phyloP scores from a whole-genome alignment of 2,113 vertebrate genomes.

The Cephalopholis sonnerati region DNA sequence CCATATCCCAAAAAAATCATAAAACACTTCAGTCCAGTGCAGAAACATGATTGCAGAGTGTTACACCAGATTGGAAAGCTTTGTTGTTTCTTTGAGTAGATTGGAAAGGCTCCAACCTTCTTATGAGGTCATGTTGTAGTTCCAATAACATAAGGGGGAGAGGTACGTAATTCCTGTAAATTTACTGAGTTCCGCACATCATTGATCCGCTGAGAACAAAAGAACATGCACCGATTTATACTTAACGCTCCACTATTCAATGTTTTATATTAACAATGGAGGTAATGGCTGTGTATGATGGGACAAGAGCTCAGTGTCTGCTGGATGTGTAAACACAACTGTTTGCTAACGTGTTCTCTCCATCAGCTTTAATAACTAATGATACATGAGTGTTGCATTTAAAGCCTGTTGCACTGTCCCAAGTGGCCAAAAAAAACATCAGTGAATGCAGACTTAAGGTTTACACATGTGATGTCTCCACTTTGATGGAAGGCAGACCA shows the following conservation, averaged over 20 bases:
- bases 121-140: not conserved
- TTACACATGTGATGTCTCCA: not conserved
- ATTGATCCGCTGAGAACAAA: not conserved
- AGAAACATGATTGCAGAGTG: conserved; percentile 3
- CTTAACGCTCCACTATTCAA: not conserved
- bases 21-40: conserved; percentile 7
- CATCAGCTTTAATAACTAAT: not conserved
- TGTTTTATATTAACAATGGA: not conserved
- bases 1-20: not conserved
- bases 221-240: not conserved
- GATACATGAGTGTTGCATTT: too few relatives aligned
- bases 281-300: not conserved
- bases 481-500: not conserved
- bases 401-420: not conserved
- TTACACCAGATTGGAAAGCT: conserved; percentile 31
- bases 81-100: conserved; percentile 10
- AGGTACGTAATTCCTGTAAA: not conserved
- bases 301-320: not conserved
- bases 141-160: not conserved
- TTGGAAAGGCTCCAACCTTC: not conserved
- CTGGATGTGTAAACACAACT: not conserved
- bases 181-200: not conserved
- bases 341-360: not conserved
- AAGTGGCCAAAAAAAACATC: not conserved
- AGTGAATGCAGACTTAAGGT: not conserved